Percentiles rank a stretch among this genome's conserved stretches.
Conservation (phyloP, 2,113 vertebrate genomes). For the Talpa occidentalis region DNA sequence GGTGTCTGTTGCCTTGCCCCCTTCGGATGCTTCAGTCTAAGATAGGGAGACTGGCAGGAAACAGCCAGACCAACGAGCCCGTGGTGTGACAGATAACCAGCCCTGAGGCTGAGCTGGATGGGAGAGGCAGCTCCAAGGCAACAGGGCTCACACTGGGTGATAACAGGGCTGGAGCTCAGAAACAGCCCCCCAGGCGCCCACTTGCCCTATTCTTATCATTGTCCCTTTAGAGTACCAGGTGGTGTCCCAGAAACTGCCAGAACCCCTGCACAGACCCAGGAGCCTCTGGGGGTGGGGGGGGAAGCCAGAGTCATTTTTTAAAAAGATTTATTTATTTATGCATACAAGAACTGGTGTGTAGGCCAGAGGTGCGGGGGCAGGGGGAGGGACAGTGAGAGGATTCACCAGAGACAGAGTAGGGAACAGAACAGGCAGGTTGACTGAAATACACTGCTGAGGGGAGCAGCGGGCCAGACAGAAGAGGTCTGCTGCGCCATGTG, state of each 20-base stretch:
- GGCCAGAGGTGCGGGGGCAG: too few species aligned
- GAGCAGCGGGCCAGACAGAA: too few species aligned
- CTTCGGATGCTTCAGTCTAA: neutral
- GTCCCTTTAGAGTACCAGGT: neutral
- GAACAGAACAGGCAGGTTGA: too few species aligned
- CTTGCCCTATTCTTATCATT: neutral
- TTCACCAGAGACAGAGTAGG: too few species aligned
- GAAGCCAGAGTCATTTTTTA: neutral
- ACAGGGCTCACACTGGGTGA: neutral
- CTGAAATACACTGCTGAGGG: too few species aligned
- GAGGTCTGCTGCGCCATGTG: too few species aligned
- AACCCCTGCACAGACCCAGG: neutral
- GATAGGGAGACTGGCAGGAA: neutral
- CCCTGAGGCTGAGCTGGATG: neutral
- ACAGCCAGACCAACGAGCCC: neutral
- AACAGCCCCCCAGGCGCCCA: neutral
- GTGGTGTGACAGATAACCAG: neutral
- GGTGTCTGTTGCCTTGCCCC: too few species aligned
- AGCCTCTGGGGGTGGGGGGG: neutral
- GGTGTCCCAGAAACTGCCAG: neutral
- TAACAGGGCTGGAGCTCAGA: neutral
- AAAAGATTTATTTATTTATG: too few species aligned
- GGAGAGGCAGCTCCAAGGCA: neutral
- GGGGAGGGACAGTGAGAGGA: too few species aligned
- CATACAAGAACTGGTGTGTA: too few species aligned